A percentile compares a stretch with the other conserved stretches of the same genome.
phyloP scores from a whole-genome alignment of 2,888 invertebrate genomes.

The Diabrotica balteata region DNA sequence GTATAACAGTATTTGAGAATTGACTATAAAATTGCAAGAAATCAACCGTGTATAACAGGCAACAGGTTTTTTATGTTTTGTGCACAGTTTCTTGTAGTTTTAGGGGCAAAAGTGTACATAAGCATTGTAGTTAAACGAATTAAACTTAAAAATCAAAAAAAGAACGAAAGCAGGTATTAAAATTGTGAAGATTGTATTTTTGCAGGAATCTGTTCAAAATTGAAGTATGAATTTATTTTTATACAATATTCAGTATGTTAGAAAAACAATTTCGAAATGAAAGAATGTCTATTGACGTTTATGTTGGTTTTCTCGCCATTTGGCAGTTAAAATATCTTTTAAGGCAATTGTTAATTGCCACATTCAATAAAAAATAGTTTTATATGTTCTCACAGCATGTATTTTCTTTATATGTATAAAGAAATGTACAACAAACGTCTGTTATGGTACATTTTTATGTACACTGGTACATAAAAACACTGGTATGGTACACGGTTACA shows the following conservation, averaged over 20 bases:
- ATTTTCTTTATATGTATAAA: too few relatives aligned
- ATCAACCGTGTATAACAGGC: conserved; percentile 8
- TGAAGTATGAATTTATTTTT: conserved; percentile 20
- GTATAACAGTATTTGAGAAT: neutral
- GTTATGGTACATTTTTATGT: too few relatives aligned
- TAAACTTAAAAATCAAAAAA: conserved; percentile 7
- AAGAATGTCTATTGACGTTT: too few relatives aligned
- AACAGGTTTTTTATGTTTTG: conserved; percentile 4
- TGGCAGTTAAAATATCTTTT: too few relatives aligned
- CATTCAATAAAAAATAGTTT: too few relatives aligned
- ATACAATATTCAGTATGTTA: conserved; percentile 10
- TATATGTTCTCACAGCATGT: too few relatives aligned
- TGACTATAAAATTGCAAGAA: neutral
- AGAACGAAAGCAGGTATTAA: neutral
- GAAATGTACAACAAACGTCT: too few relatives aligned
- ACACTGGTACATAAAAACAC: too few relatives aligned
- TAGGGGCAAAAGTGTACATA: conserved; percentile 14
- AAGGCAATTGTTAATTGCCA: too few relatives aligned
- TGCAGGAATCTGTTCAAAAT: conserved; percentile 8
- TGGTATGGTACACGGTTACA: too few relatives aligned
- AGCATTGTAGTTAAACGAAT: too few relatives aligned
- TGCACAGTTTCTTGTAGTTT: conserved; percentile 6
- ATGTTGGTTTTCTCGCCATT: too few relatives aligned
- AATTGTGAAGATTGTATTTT: conserved; percentile 14
- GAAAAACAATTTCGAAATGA: neutral